phyloP scores from a whole-genome alignment of 2,113 vertebrate species.

The Balaeniceps rex region DNA sequence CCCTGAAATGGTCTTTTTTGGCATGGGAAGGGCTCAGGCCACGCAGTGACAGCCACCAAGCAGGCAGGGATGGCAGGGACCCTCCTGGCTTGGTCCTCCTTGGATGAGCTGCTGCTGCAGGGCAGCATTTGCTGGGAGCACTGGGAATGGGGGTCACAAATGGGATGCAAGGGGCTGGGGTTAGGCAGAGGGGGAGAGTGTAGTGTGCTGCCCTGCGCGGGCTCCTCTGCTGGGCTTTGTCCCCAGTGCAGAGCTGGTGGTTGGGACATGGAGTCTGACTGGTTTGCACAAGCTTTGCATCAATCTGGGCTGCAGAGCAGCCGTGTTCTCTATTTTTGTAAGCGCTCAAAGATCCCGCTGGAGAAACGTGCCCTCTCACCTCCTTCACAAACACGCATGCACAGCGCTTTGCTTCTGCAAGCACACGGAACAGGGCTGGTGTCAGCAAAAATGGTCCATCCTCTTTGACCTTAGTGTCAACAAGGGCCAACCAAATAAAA shows the following conservation, averaged over 20 bases:
- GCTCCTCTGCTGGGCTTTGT: background rate
- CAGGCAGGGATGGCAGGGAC: background rate
- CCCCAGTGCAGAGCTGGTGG: background rate
- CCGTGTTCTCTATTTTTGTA: rapidly evolving
- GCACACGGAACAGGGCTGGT: background rate
- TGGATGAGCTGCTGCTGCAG: background rate
- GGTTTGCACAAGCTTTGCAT: background rate
- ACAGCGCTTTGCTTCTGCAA: background rate
- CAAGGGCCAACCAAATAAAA: background rate
- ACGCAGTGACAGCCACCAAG: background rate
- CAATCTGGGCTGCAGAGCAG: background rate
- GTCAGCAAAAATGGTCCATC: background rate
- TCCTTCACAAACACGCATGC: background rate
- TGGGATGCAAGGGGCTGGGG: background rate
- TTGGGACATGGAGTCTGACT: background rate
- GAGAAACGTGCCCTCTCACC: background rate
- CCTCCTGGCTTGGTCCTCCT: background rate
- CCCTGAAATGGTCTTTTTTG: background rate
- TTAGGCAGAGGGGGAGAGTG: background rate
- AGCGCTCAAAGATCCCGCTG: background rate
- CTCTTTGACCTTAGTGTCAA: background rate
- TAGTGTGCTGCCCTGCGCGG: background rate
- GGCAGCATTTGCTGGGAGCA: background rate
- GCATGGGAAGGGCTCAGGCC: background rate
- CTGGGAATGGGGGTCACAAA: background rate